phyloP scores from a whole-genome alignment of 2,797 vertebrate genomes.

The Pogoniulus pusillus region DNA sequence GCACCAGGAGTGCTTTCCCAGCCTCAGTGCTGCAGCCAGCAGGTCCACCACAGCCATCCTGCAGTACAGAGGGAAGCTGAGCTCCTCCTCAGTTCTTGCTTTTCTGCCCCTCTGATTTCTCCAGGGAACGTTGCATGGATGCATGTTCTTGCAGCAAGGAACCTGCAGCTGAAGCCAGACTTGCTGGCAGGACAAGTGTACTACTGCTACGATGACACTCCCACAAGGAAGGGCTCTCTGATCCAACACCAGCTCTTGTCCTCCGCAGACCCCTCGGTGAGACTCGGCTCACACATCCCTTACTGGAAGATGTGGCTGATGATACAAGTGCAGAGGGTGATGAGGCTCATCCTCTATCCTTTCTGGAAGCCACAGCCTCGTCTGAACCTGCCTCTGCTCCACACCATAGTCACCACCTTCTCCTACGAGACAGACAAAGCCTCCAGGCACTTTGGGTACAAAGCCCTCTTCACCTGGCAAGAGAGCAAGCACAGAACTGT shows the following conservation, averaged over 20 bases:
- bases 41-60: background rate
- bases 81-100: background rate
- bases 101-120: background rate
- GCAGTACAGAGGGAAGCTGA: background rate
- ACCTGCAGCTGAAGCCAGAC: constrained; percentile 29
- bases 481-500: constrained; percentile 47
- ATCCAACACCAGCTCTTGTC: background rate
- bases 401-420: background rate
- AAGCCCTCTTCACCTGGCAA: constrained; percentile 21
- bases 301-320: constrained; percentile 53
- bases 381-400: constrained; percentile 15
- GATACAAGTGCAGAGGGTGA: background rate
- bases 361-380: constrained; percentile 38
- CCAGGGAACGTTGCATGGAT: constrained; percentile 57
- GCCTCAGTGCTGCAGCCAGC: background rate
- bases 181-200: constrained; percentile 34
- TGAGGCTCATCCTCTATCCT: background rate
- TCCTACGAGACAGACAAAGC: constrained; percentile 50
- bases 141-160: constrained; percentile 51
- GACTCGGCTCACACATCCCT: constrained; percentile 25
- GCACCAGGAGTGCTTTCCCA: background rate
- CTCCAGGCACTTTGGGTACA: constrained; percentile 53
- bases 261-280: background rate
- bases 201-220: constrained; percentile 32
- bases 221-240: background rate